Conservation (phyloP, 2,113 vertebrate genomes). For the Pelodiscus sinensis region DNA sequence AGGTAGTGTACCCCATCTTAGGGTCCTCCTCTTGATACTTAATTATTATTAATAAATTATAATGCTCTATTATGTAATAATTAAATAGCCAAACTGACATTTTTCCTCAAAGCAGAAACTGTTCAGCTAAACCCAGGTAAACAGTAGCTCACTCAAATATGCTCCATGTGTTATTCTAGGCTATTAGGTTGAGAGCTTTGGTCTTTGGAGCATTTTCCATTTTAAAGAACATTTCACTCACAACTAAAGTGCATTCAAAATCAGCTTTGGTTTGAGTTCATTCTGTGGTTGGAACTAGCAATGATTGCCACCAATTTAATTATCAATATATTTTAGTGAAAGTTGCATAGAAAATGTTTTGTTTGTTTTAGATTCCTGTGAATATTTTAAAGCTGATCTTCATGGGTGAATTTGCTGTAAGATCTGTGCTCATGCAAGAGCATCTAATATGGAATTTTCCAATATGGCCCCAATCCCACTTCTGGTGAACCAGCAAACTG, state of each 20-base stretch:
- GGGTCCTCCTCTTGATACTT: not conserved
- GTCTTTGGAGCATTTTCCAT: not conserved
- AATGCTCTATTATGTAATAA: not conserved
- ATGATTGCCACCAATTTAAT: not conserved
- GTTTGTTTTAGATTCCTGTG: not conserved
- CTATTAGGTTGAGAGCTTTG: not conserved
- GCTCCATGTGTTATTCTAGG: not conserved
- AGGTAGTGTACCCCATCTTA: not conserved
- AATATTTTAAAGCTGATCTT: not conserved
- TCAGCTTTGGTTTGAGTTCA: not conserved
- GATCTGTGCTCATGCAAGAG: not conserved
- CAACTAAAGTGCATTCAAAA: not conserved
- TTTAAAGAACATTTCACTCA: not conserved
- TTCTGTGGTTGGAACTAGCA: not conserved
- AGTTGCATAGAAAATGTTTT: not conserved
- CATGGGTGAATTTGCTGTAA: not conserved
- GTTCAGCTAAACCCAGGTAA: not conserved
- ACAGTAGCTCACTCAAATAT: not conserved
- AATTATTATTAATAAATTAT: not conserved
- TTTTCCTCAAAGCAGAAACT: not conserved
- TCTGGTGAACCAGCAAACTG: not conserved
- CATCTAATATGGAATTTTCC: not conserved
- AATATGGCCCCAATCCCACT: not conserved
- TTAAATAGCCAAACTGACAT: accelerated
- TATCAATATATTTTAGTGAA: not conserved